A percentile compares a stretch with the other conserved stretches of the same genome.
These are phyloP conservation scores for Nicator chloris DNA, from an alignment of 2,113 vertebrate genomes.

Conservation along the genomic window DNA sequence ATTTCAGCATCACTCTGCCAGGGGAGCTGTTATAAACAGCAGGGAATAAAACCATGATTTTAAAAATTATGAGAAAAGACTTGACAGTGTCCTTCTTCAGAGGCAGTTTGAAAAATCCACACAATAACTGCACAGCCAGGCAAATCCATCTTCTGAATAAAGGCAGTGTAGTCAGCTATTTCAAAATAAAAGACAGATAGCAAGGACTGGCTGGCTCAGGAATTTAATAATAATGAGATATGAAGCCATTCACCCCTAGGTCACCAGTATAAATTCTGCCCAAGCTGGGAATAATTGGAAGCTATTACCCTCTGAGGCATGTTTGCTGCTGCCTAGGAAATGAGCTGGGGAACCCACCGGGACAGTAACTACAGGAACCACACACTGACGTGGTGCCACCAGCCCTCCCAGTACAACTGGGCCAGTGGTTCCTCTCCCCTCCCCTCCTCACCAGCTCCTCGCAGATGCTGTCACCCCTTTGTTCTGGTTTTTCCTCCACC, in stretches of 20 bases:
- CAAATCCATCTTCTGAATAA: conserved; percentile 59
- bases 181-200: conserved; percentile 61
- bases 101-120: conserved; percentile 61
- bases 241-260: conserved; percentile 45
- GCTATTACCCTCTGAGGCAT: conserved; percentile 37
- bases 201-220: conserved; percentile 44
- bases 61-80: conserved; percentile 54
- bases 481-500: background rate
- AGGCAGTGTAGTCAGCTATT: conserved; percentile 53
- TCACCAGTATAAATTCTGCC: conserved; percentile 53
- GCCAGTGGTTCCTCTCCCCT: background rate
- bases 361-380: background rate
- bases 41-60: conserved; percentile 49
- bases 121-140: conserved; percentile 44
- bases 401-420: background rate
- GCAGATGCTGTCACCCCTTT: too few relatives aligned
- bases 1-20: conserved; percentile 27
- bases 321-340: conserved; percentile 25
- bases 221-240: conserved; percentile 67
- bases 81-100: conserved; percentile 54
- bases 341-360: background rate
- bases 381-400: background rate
- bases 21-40: conserved; percentile 35
- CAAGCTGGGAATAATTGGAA: conserved; percentile 59
- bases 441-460: background rate